Percentiles rank a stretch among this genome's conserved stretches.
These are phyloP conservation scores for Rhopalosiphum nymphaeae DNA, from an alignment of 2,888 invertebrate species.

Conservation along the genomic window DNA sequence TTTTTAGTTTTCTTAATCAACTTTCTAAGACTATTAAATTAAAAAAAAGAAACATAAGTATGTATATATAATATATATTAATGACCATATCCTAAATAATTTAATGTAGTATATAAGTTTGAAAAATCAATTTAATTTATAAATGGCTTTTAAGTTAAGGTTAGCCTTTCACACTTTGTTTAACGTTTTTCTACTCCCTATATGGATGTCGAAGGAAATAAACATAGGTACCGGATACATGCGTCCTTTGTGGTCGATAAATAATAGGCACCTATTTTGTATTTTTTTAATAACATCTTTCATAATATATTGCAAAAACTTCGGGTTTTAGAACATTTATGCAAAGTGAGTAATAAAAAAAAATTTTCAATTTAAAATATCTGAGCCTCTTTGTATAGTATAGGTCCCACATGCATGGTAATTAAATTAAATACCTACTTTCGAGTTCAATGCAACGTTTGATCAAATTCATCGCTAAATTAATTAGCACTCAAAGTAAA, in stretches of 20 bases:
- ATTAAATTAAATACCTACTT: neutral
- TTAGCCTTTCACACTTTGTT: no score
- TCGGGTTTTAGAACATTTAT: neutral
- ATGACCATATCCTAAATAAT: no score
- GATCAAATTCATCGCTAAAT: neutral
- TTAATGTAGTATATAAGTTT: no score
- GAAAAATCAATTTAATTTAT: no score
- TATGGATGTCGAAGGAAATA: neutral
- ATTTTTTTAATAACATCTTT: neutral
- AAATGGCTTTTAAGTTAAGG: no score
- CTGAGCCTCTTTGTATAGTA: neutral
- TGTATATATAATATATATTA: no score
- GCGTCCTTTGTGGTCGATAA: neutral
- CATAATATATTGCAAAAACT: neutral
- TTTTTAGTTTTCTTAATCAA: no score
- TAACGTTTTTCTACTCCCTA: no score
- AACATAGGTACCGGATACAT: neutral
- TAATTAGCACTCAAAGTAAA: neutral
- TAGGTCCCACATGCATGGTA: neutral
- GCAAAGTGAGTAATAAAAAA: neutral
- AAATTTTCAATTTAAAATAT: neutral
- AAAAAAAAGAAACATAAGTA: no score
- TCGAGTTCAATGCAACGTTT: neutral
- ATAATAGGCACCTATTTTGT: neutral
- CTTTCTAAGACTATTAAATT: no score